Percentiles rank a stretch among this genome's conserved stretches.
phyloP scores from a whole-genome alignment of 2,888 invertebrate genomes.

The Rhamnusium bicolor region DNA sequence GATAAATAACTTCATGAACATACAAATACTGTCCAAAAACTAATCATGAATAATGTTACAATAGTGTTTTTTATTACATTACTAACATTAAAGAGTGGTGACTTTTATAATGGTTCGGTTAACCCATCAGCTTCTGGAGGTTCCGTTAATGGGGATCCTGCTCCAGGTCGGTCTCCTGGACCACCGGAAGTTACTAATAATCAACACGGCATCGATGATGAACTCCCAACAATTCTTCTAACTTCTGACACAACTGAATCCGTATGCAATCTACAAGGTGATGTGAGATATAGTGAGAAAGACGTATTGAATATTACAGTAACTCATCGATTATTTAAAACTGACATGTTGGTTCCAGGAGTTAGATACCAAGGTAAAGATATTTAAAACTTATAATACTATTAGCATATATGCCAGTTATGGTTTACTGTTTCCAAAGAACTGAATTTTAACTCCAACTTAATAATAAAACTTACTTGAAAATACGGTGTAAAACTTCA shows the following conservation, averaged over 20 bases:
- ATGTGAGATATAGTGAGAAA: slow-evolving; percentile 57
- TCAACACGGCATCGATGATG: slow-evolving; percentile 26
- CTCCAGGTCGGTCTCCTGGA: slow-evolving; percentile 79
- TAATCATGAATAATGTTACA: slow-evolving; percentile 5
- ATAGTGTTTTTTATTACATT: slow-evolving; percentile 12
- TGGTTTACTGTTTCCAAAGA: no score
- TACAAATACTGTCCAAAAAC: neutral
- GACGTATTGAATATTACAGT: slow-evolving; percentile 73
- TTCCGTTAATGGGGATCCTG: slow-evolving; percentile 74
- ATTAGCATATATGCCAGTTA: no score
- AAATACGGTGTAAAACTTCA: no score
- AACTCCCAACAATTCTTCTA: slow-evolving; percentile 38
- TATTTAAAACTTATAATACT: neutral
- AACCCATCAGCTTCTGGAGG: slow-evolving; percentile 53
- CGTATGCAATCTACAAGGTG: slow-evolving; percentile 37
- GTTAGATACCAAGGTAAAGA: slow-evolving; percentile 74
- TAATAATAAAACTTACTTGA: no score
- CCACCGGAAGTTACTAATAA: slow-evolving; percentile 69
- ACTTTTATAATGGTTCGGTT: slow-evolving; percentile 37
- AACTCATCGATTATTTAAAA: slow-evolving; percentile 73
- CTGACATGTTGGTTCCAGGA: slow-evolving; percentile 72
- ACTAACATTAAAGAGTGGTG: slow-evolving; percentile 9
- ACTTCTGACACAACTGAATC: slow-evolving; percentile 21
- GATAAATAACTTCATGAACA: slow-evolving; percentile 8
- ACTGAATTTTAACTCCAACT: no score